phyloP scores from a whole-genome alignment of 2,113 vertebrate genomes.

The Solenodon paradoxus region DNA sequence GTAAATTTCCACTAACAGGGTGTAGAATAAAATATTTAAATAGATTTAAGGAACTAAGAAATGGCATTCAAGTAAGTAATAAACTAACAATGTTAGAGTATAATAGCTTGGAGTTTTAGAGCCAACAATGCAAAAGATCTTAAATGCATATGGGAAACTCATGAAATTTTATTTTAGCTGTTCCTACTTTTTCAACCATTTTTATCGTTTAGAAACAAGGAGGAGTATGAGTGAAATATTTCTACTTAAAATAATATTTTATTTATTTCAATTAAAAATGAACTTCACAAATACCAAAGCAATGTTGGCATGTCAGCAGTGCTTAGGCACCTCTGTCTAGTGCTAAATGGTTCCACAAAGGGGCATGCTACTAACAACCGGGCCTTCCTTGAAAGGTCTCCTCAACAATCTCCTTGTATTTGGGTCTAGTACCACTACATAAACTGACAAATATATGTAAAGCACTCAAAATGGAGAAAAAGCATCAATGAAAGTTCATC shows the following conservation, averaged over 20 bases:
- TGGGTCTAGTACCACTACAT: not conserved
- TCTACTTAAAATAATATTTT: no score
- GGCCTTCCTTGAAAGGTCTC: not conserved
- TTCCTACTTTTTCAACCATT: not conserved
- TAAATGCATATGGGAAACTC: not conserved
- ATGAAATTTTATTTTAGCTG: not conserved
- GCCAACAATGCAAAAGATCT: not conserved
- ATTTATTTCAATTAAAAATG: not conserved
- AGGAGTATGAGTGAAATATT: not conserved
- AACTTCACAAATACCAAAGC: not conserved
- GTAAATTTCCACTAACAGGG: not conserved
- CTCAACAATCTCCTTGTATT: not conserved
- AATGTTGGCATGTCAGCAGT: not conserved
- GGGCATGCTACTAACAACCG: not conserved
- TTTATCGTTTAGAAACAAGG: not conserved
- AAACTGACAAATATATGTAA: not conserved
- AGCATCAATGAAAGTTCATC: conserved; percentile 43
- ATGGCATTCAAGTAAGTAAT: not conserved
- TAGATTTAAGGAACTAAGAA: not conserved
- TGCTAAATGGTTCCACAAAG: not conserved
- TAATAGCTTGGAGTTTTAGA: not conserved
- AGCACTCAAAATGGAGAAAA: conserved; percentile 60
- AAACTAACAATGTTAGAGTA: not conserved
- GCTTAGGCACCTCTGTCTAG: not conserved
- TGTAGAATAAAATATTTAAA: not conserved